These are phyloP conservation scores for Cheilosia grossa DNA, from an alignment of 2,888 invertebrate genomes.

Conservation along the genomic window DNA sequence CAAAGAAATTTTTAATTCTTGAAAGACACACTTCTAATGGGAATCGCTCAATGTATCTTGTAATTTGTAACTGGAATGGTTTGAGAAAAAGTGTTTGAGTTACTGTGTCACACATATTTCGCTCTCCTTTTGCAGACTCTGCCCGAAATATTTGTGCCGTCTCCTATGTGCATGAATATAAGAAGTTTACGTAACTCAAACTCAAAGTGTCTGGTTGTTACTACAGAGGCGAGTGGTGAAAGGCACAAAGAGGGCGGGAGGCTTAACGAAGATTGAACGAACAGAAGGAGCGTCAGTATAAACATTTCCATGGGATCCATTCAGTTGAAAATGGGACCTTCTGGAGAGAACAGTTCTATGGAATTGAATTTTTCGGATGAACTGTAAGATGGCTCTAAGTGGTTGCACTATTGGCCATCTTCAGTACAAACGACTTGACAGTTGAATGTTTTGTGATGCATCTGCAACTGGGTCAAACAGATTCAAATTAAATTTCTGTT, in stretches of 20 bases:
- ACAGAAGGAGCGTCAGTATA: neutral
- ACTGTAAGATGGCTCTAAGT: neutral
- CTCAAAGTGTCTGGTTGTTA: neutral
- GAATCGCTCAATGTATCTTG: constrained; percentile 7
- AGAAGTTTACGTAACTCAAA: constrained; percentile 59
- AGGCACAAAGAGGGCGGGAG: neutral
- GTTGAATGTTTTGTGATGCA: too few relatives aligned
- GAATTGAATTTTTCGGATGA: neutral
- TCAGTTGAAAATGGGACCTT: constrained; percentile 26
- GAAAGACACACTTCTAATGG: neutral
- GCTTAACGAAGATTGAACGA: constrained; percentile 41
- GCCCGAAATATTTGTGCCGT: constrained; percentile 33
- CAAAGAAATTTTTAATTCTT: too few relatives aligned
- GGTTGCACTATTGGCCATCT: too few relatives aligned
- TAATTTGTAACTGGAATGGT: constrained; percentile 1
- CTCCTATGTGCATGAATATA: neutral
- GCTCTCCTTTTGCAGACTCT: constrained; percentile 48
- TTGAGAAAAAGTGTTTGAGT: constrained; percentile 44
- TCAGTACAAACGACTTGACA: too few relatives aligned
- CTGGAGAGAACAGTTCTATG: constrained; percentile 2
- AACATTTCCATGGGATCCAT: neutral
- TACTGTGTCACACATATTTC: constrained; percentile 39
- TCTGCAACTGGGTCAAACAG: too few relatives aligned
- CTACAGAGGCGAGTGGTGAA: constrained; percentile 15
- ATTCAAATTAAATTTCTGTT: too few relatives aligned